These are phyloP conservation scores for Ciconia maguari DNA, from an alignment of 2,113 vertebrate species.

Conservation along the genomic window DNA sequence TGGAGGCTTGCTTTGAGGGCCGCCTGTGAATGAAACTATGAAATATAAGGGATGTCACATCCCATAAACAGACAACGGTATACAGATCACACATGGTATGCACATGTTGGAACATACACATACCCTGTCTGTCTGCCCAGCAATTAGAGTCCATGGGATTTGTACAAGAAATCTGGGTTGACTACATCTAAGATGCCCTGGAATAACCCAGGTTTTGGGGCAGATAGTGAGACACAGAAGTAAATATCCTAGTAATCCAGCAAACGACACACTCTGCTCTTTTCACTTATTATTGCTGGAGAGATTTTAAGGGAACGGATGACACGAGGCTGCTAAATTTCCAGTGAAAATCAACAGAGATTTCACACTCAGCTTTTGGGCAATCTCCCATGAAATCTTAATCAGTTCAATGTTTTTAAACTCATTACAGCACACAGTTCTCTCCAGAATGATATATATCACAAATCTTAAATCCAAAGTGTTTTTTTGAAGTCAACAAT, in stretches of 20 bases:
- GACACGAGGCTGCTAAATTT: not conserved
- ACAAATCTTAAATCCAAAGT: not conserved
- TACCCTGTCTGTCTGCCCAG: not conserved
- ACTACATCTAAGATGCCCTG: not conserved
- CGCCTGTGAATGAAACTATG: not conserved
- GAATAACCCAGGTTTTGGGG: not conserved
- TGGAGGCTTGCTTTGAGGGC: not conserved
- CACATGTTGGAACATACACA: not conserved
- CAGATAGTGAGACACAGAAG: not conserved
- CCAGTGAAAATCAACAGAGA: not conserved
- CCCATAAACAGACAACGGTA: not conserved
- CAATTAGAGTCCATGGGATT: not conserved
- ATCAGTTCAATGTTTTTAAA: not conserved
- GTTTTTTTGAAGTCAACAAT: not conserved
- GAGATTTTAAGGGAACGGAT: not conserved
- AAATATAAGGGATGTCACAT: not conserved
- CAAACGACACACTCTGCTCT: not conserved
- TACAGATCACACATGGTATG: not conserved
- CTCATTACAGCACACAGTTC: not conserved
- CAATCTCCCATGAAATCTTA: not conserved
- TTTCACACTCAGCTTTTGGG: not conserved
- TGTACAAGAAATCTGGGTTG: not conserved
- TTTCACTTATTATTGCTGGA: not conserved
- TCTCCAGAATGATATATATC: not conserved
- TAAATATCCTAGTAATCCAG: not conserved